Evolutionary conservation across 2,113 vertebrate genomes (phyloP), one percentile per base, ranked within the genome.

Genomic region (Lagopus leucura): DNA sequence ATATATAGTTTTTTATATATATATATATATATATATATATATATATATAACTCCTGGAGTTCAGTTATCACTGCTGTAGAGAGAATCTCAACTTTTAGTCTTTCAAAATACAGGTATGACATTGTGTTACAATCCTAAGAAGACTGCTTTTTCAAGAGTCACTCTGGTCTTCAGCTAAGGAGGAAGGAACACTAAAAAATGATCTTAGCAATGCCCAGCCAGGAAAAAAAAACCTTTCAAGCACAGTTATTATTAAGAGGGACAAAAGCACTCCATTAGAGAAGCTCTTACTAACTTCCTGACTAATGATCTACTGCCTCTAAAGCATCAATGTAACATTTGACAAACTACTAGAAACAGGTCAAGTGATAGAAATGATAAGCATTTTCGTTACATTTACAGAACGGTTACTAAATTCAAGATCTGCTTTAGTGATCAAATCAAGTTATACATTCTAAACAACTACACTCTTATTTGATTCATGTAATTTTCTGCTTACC

Each of bases 401-500:
- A 58, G 34, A 57, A 87, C 52, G 9, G 17, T 50, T 65, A 91
- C 17, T 34, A 52, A 86, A 88, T 25, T 48, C 12, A 40, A 73
- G 42, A 36, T 40, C 54, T 87, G 48, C 21, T 86, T 74, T 43
- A 91, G 66, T 32, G 27, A 79, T 17, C 12, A 87, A 82, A 75
- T 50, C 52, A 69, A 87, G 27, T 8, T 30, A 38, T 4, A 48
- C 14, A 38, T 14, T 8, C 54, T 18, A 80, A 89, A 52, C 18
- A 11, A 18, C 32, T 69, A 63, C 21, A 7, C 6, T 36, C 28
- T 30, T 74, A 72, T 7, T 43, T 21, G 40, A 67, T 28, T 24
- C 22, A n/a, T 2, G 3, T 34, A 11, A 65, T 73, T 54, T 70
- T 47, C n/a, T 55, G 97, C 98, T 98, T 98, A 99, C 99, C 99